Evolutionary conservation across 2,888 invertebrate species (phyloP).

Genomic region (Cephus spinipes): DNA sequence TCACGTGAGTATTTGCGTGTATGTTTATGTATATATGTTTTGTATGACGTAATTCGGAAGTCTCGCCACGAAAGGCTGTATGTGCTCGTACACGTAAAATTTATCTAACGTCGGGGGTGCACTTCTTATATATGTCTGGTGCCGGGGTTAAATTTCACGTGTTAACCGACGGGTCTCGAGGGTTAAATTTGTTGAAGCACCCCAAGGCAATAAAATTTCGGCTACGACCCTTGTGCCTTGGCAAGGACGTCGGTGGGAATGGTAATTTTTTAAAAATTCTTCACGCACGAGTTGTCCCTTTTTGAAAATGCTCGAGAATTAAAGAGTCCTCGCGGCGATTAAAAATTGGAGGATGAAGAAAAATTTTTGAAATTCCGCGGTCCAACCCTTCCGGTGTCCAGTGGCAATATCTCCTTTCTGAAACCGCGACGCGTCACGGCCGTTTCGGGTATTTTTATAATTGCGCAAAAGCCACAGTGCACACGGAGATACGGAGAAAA

Average conservation of each 20-base stretch:
- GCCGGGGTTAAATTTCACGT: slow-evolving; percentile 35
- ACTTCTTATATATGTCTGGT: slow-evolving; percentile 35
- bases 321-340: background rate
- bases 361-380: background rate
- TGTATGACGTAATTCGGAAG: background rate
- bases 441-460: too few relatives aligned
- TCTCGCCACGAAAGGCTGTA: slow-evolving; percentile 28
- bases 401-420: too few relatives aligned
- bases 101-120: slow-evolving; percentile 32
- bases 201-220: slow-evolving; percentile 28
- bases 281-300: background rate
- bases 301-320: background rate
- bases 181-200: slow-evolving; percentile 35
- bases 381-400: background rate
- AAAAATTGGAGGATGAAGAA: background rate
- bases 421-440: too few relatives aligned
- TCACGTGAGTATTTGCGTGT: too few relatives aligned
- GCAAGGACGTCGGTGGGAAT: background rate
- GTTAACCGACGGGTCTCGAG: slow-evolving; percentile 37
- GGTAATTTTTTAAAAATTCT: background rate
- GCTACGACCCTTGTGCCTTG: too few relatives aligned
- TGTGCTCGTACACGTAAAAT: slow-evolving; percentile 33
- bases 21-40: background rate
- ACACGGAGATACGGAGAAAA: too few relatives aligned
- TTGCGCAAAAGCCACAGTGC: too few relatives aligned